Evolutionary conservation across 2,113 vertebrate genomes (phyloP).

Genomic region (Alectura lathami): DNA sequence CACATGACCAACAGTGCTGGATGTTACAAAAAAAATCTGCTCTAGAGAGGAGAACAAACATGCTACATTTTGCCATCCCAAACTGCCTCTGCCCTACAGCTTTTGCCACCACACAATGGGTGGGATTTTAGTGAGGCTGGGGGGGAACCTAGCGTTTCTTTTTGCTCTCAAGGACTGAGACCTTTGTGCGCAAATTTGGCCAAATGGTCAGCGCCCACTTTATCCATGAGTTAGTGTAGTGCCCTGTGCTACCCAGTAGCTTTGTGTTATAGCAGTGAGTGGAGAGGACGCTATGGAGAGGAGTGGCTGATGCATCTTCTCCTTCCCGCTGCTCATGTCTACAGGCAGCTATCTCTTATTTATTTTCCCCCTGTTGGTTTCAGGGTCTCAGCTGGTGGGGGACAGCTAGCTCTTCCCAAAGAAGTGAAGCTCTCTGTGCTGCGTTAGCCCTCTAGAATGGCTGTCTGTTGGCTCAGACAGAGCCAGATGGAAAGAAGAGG

Average conservation of each 20-base stretch:
- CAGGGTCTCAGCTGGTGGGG: background rate
- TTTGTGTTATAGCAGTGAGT: background rate
- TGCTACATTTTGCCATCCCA: accelerated
- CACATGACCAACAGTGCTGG: background rate
- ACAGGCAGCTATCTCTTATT: background rate
- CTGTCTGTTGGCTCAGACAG: background rate
- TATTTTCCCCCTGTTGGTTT: background rate
- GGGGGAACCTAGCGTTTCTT: background rate
- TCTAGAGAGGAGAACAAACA: conserved; percentile 8
- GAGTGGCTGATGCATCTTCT: background rate
- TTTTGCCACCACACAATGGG: background rate
- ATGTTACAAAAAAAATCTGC: background rate
- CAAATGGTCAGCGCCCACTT: background rate
- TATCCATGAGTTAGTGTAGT: background rate
- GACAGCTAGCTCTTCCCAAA: background rate
- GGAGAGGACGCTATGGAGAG: background rate
- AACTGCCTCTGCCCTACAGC: background rate
- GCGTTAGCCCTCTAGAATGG: background rate
- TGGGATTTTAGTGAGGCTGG: background rate
- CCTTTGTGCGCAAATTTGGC: background rate
- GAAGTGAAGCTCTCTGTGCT: background rate
- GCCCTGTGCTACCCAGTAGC: background rate
- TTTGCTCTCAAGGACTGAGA: background rate
- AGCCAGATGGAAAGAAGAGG: background rate
- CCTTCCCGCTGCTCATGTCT: accelerated